A percentile compares a stretch with the other conserved stretches of the same genome.
Conservation (phyloP, 2,797 vertebrate species). For the Orientallactaga sibirica region DNA sequence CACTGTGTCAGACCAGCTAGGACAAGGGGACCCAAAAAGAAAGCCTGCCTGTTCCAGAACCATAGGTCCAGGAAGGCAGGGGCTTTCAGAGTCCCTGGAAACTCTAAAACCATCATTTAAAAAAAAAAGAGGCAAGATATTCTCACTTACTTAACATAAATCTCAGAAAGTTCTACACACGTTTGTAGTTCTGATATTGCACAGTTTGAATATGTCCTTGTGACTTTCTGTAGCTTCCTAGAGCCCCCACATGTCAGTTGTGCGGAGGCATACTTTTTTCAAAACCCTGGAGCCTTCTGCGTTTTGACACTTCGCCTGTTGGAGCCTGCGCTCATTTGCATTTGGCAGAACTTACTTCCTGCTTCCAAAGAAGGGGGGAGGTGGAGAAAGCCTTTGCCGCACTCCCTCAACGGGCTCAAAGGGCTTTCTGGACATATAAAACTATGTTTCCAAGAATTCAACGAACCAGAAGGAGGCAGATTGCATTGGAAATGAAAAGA, state of each 20-base stretch:
- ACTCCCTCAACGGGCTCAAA: slow-evolving; percentile 77
- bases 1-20: not conserved
- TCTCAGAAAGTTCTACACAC: not conserved
- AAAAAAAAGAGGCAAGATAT: not conserved
- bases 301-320: slow-evolving; percentile 71
- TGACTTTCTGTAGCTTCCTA: slow-evolving; percentile 13
- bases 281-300: slow-evolving; percentile 29
- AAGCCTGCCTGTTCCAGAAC: not conserved
- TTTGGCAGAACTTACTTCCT: slow-evolving; percentile 82
- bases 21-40: not conserved
- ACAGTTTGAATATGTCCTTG: not conserved
- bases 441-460: slow-evolving; percentile 80
- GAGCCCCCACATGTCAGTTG: not conserved
- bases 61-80: not conserved
- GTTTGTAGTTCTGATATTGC: slow-evolving; percentile 11
- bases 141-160: slow-evolving; percentile 43
- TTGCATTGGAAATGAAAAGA: slow-evolving; percentile 79
- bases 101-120: not conserved
- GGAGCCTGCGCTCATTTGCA: slow-evolving; percentile 81
- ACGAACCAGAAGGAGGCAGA: slow-evolving; percentile 79
- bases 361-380: slow-evolving; percentile 66
- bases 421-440: slow-evolving; percentile 79
- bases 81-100: not conserved
- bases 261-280: not conserved
- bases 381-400: slow-evolving; percentile 71